Evolutionary conservation across 2,797 vertebrate species (phyloP), one percentile per base, ranked within the genome.

Genomic region (Eleutherodactylus coqui): DNA sequence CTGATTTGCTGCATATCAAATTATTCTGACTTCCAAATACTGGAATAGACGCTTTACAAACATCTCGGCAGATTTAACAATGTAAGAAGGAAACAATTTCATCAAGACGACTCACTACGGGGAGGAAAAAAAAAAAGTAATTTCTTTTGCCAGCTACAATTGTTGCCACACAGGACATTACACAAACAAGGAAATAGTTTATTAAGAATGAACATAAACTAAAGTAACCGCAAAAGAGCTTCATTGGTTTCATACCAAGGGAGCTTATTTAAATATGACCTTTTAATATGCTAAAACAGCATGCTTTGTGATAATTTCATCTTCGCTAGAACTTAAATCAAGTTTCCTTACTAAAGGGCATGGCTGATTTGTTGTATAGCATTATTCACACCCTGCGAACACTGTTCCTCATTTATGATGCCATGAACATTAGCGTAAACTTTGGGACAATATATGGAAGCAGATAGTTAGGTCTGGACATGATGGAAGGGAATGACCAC

Each of bases 181-280:
- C 27, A 13, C 34, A 69, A 82, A 76, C 85, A 86, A 53, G 47
- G 32, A 43, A 73, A 75, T 64, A 38, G 27, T 81, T 75, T 72
- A 76, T 85, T 75, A 49, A 75, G 38, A 86, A 62, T 75, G 19
- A 79, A 80, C 47, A 51, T 32, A 62, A 82, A 70, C 21, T 24
- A 70, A 79, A 62, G 51, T 80, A 85, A 72, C 67, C 32, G 58
- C 24, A 58, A 70, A 85, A 88, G 41, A 84, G 88, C 27, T 45
- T 86, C 88, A 89, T 69, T 86, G 79, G 87, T 89, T 90, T 73
- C 34, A 87, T 73, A n/a, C 69, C 78, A 84, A 89, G 89, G 90
- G 88, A 84, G 87, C 83, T 90, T 81, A 91, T 92, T 92, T 91
- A 88, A 89, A 89, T 90, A 85, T 92, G 91, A 92, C 89, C 91